Percentiles rank a stretch among this genome's conserved stretches.
phyloP scores from a whole-genome alignment of 53 echinoderm and acorn worm genomes.

The Antedon mediterranea region DNA sequence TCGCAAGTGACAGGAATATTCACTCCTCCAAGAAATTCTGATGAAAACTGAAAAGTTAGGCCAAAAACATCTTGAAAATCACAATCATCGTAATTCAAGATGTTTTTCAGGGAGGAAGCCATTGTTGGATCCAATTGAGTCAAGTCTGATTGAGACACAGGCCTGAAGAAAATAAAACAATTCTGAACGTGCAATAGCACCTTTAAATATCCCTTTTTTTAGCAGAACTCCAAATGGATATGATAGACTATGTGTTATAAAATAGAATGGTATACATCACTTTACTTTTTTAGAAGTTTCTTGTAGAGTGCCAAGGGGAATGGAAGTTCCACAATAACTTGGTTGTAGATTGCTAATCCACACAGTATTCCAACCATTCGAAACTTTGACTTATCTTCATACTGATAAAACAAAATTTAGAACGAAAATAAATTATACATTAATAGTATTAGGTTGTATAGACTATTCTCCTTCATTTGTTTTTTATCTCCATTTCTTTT shows the following conservation, averaged over 20 bases:
- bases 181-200: too few species aligned
- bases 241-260: too few species aligned
- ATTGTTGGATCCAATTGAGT: constrained; percentile 57
- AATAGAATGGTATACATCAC: too few species aligned
- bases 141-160: constrained; percentile 48
- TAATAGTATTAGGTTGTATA: too few species aligned
- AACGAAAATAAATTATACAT: too few species aligned
- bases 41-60: too few species aligned
- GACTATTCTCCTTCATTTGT: too few species aligned
- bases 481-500: too few species aligned
- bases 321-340: constrained; percentile 67
- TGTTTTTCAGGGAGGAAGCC: constrained; percentile 25
- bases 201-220: too few species aligned
- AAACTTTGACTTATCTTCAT: constrained; percentile 24
- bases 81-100: constrained; percentile 68
- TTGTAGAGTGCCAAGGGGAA: constrained; percentile 79
- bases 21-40: too few species aligned
- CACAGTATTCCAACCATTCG: constrained; percentile 21
- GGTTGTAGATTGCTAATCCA: constrained; percentile 24
- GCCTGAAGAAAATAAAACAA: constrained; percentile 28
- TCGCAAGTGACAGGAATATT: too few species aligned
- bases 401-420: constrained; percentile 14
- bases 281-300: constrained; percentile 75
- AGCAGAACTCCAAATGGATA: too few species aligned
- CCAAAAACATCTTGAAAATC: constrained; percentile 54